A percentile compares a stretch with the other conserved stretches of the same genome.
Conservation (phyloP, 1,140 invertebrate genomes). For the Berghia stephanieae region DNA sequence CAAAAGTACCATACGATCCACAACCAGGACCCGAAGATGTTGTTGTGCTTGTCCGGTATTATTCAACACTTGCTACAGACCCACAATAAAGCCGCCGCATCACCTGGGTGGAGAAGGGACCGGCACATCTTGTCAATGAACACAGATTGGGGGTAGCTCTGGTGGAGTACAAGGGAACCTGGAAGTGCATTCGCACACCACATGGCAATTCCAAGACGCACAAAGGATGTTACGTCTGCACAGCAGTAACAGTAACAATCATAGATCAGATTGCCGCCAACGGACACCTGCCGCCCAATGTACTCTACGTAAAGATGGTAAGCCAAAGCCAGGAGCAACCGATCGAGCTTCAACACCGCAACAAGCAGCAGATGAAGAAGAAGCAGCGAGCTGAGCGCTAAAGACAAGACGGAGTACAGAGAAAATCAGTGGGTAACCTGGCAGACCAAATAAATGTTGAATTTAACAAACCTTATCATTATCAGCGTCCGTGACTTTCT, state of each 20-base stretch:
- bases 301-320: slow-evolving; percentile 5
- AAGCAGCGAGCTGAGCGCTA: neutral
- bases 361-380: slow-evolving; percentile 17
- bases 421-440: slow-evolving; percentile 23
- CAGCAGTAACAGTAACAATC: neutral
- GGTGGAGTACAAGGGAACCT: slow-evolving; percentile 11
- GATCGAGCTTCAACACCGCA: slow-evolving; percentile 7
- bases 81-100: neutral
- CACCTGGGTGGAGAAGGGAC: slow-evolving; percentile 20
- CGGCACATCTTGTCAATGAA: slow-evolving; percentile 15
- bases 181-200: neutral
- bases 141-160: slow-evolving; percentile 14
- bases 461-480: slow-evolving; percentile 4
- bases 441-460: slow-evolving; percentile 33
- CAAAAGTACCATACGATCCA: slow-evolving; percentile 13
- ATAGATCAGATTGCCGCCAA: slow-evolving; percentile 17
- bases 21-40: slow-evolving; percentile 8
- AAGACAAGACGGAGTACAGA: slow-evolving; percentile 6
- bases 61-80: slow-evolving; percentile 16
- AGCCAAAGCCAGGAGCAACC: slow-evolving; percentile 8
- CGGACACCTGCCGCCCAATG: slow-evolving; percentile 12
- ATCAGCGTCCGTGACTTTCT: neutral
- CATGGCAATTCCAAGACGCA: slow-evolving; percentile 19
- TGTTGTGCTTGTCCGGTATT: slow-evolving; percentile 7
- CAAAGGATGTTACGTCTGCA: slow-evolving; percentile 14